Base-by-base conservation (phyloP, 2,888 invertebrate genomes). In the Spialia ferax region DNA sequence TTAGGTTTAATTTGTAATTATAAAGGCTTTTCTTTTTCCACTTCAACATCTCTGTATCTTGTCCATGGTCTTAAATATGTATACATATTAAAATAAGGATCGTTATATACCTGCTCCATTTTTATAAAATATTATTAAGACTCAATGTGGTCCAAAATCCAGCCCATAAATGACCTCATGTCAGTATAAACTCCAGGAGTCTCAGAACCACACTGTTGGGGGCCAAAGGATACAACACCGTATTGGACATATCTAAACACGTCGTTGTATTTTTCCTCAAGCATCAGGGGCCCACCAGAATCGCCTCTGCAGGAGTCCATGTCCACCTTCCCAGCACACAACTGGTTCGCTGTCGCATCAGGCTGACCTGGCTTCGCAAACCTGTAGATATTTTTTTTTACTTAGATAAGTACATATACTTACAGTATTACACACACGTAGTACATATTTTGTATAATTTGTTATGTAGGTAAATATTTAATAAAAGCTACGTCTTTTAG, bases 291-390 rank as follows among this genome's bases (percentile, higher is more conserved):
- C 0, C 96, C 96, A 10, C 96, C 96, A 50, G 95, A 95, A 72
- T 96, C 96, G 0, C 96, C 96, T 22, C 85, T 81, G 71, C 96
- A 96, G 22, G 95, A 95, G 75, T 96, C 96, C 55, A 88, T 86
- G 1, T 84, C 82, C 38, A 85, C 83, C 20, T 80, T 82, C 0
- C 95, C 95, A 38, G 74, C 79, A 63, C 78, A 93, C 80, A 7
- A 88, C 81, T 70, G 48, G n/a, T 68, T 63, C 1, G 18, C 42
- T 26, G 45, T 59, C 10, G 22, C 63, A 5, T 48, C 52, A 22
- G 23, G 13, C 1, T 63, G 54, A 10, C 65, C 62, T 29, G 32
- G 29, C 20, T 23, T 60, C 2, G 61, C 15, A 38, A 48, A 57
- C 29, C 64, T 35, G 35, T 35, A 7, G 8, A 32, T 32, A 32